Base-by-base conservation (phyloP, 1,140 invertebrate species). In the Formica exsecta region DNA sequence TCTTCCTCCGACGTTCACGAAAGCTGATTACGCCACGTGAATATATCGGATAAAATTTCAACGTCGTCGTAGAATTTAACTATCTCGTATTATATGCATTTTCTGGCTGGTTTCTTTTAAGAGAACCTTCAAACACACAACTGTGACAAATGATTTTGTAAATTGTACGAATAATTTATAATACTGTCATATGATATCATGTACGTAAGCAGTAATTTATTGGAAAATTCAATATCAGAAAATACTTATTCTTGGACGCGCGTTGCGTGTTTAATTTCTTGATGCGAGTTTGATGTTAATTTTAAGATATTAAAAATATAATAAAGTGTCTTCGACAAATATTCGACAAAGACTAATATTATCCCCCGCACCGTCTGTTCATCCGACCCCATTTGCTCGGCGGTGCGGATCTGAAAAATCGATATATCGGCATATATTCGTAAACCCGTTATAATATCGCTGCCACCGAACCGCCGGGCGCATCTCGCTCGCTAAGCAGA, bases 401-500 rank as follows among this genome's bases (percentile, higher is more conserved):
- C 16, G 16, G 57, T 19, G 41, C 88, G 59, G 65, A 83, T 87
- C 61, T 64, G 74, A 87, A 76, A 75, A 81, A 90, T 87, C 85
- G 70, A 89, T 74, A 25, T 13, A 48, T n/a, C 48, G 13, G 5
- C 19, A 32, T 86, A 85, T 64, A 66, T 85, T 76, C 83, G 25
- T 74, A 83, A 83, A 68, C 25, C 81, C 68, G 75, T 29, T 54
- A 65, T 77, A 79, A 88, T 88, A 88, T 90, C 70, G 36, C 22
- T 32, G 25, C 16, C 29, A 51, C 64, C 61, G 65, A 38, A 65
- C 51, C 38, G 41, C 44, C 38, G 51, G 9, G 66, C 11, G 83
- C 84, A 61, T 74, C 77, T 74, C 57, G 87, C 89, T 87, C 86
- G 32, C 87, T 87, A 91, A 91, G 89, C 89, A 91, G 89, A 91